Evolutionary conservation across 2,797 vertebrate genomes (phyloP), one percentile per base, ranked within the genome.

Genomic region (Botia kubotai): DNA sequence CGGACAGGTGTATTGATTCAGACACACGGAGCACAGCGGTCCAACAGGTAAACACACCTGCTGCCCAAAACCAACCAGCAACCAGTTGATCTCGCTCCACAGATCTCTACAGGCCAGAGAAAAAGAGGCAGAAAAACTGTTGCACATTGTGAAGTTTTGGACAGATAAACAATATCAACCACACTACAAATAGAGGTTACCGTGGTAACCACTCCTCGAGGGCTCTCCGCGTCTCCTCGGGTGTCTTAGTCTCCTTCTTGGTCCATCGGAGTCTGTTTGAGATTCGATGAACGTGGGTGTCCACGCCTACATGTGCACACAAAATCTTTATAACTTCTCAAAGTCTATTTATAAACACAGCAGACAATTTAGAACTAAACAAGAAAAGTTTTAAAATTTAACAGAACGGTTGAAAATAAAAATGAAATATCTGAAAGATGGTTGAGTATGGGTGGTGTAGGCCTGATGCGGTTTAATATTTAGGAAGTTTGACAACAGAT

Each of bases 41-140:
- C 77, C 90, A 72, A 96, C 65, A 0, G 98, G 98, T 50, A 96
- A 92, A 89, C 98, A 99, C 72, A 94, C 92, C 91, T 98, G 98
- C 91, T 99, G 98, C 72, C 98, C 98, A 6, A 99, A 99, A 36
- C 98, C 98, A 70, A 99, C 97, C 50, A 99, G 86, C 52, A 99
- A 92, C 93, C 96, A 96, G 87, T 99, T 99, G 71, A 98, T 94
- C 88, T 99, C 96, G 1, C 93, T 92, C 98, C 98, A 99, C 74
- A 99, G 92, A 16, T 96, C 96, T 92, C 98, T 99, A 79, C 12
- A 60, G 58, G 71, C 58, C 43, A 13, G 23, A 67, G 6, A 29
- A n/a, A 53, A 8, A 23, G 29, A 55, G 55, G 23, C 12, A 52
- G 6, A 7, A 7, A 21, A 13, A 50, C 0, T 3, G 12, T 4